These are phyloP conservation scores for Virgularia gustaviana DNA, from an alignment of 92 coral and sea anemone species.

Conservation along the genomic window DNA sequence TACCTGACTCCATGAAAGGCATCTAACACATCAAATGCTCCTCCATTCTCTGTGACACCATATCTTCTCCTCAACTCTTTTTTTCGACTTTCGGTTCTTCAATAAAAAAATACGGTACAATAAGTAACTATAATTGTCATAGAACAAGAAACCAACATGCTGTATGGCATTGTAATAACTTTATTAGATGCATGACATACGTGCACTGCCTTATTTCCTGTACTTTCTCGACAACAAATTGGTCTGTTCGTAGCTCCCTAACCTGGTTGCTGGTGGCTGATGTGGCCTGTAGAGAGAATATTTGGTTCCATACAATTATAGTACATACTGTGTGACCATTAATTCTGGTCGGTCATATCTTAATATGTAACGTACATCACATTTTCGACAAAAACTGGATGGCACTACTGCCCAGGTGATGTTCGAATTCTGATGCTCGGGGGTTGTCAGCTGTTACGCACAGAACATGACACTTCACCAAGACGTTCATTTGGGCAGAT, in stretches of 20 bases:
- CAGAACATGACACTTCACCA: slow-evolving; percentile 15
- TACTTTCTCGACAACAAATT: not conserved
- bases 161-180: not conserved
- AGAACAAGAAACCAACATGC: not conserved
- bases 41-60: slow-evolving; percentile 9
- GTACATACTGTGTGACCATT: too few relatives aligned
- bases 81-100: not conserved
- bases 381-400: slow-evolving; percentile 19
- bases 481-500: not conserved
- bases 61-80: not conserved
- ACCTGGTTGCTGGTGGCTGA: not conserved
- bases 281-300: slow-evolving; percentile 15
- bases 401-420: slow-evolving; percentile 25
- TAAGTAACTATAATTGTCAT: not conserved
- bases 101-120: not conserved
- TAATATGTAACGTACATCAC: slow-evolving; percentile 13
- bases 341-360: too few relatives aligned
- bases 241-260: not conserved
- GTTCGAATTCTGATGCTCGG: slow-evolving; percentile 25
- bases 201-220: not conserved
- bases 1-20: not conserved
- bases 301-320: not conserved
- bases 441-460: slow-evolving; percentile 29
- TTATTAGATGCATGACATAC: slow-evolving; percentile 6
- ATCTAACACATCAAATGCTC: slow-evolving; percentile 3